phyloP scores from a whole-genome alignment of 2,113 vertebrate genomes.

The Tiliqua scincoides region DNA sequence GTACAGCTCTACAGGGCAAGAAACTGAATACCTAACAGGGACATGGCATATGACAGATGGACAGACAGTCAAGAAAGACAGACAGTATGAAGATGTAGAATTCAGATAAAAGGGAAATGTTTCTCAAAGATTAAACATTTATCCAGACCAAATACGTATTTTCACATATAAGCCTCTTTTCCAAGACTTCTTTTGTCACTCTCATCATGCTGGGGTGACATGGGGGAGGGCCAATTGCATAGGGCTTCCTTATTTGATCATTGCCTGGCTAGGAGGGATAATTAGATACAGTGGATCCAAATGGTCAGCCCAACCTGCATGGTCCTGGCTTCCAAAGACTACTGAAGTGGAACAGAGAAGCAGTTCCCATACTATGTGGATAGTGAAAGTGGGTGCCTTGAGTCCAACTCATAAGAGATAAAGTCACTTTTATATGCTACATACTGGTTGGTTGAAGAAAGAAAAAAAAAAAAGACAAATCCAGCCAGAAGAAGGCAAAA shows the following conservation, averaged over 20 bases:
- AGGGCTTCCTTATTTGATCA: neutral
- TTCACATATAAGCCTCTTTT: neutral
- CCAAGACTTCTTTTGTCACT: neutral
- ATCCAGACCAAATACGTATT: neutral
- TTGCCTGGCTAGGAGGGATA: neutral
- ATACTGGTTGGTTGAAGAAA: too few species aligned
- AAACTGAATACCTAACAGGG: neutral
- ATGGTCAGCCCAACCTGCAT: too few species aligned
- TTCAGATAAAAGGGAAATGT: neutral
- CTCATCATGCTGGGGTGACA: neutral
- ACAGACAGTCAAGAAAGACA: too few species aligned
- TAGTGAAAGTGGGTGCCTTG: neutral
- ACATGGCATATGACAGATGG: neutral
- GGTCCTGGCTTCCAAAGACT: neutral
- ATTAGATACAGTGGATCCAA: neutral
- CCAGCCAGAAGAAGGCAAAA: neutral
- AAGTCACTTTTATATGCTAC: neutral
- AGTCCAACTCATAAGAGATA: neutral
- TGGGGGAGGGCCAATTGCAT: neutral
- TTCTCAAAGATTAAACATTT: too few species aligned
- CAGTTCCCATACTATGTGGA: neutral
- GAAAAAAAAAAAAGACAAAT: too few species aligned
- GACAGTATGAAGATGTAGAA: neutral
- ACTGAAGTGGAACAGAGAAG: neutral
- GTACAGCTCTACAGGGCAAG: neutral